Evolutionary conservation across 2,888 invertebrate species (phyloP).

Genomic region (Nemurella pictetii): DNA sequence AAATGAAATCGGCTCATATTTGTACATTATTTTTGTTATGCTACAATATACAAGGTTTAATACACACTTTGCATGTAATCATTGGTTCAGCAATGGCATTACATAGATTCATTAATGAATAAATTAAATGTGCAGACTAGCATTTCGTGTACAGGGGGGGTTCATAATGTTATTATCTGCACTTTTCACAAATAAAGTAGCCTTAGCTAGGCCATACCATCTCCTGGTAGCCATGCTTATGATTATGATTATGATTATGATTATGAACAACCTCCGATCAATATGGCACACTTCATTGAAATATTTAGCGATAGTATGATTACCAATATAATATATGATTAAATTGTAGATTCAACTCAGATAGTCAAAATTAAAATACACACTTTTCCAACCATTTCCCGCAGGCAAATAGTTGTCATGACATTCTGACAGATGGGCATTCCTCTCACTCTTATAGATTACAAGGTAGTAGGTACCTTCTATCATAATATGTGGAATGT

Average conservation of each 20-base stretch:
- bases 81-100: slow-evolving; percentile 23
- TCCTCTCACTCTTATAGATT: background rate
- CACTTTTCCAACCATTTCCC: background rate
- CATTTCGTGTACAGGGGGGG: slow-evolving; percentile 33
- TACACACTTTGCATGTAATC: slow-evolving; percentile 19
- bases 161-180: slow-evolving; percentile 16
- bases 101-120: slow-evolving; percentile 21
- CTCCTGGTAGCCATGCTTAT: background rate
- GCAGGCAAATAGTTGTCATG: background rate
- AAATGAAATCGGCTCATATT: background rate
- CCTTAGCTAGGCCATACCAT: background rate
- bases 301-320: slow-evolving; percentile 10
- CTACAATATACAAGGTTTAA: slow-evolving; percentile 24
- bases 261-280: slow-evolving; percentile 20
- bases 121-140: slow-evolving; percentile 41
- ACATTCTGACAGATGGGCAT: background rate
- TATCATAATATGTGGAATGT: slow-evolving; percentile 21
- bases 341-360: slow-evolving; percentile 7
- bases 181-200: slow-evolving; percentile 10
- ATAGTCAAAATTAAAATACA: slow-evolving; percentile 8
- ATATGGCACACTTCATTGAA: slow-evolving; percentile 29
- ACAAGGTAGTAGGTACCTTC: background rate
- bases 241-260: background rate
- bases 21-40: background rate
- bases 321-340: background rate